A percentile compares a stretch with the other conserved stretches of the same genome.
Conservation (phyloP, 2,888 invertebrate genomes). For the Boloria euphrosyne region DNA sequence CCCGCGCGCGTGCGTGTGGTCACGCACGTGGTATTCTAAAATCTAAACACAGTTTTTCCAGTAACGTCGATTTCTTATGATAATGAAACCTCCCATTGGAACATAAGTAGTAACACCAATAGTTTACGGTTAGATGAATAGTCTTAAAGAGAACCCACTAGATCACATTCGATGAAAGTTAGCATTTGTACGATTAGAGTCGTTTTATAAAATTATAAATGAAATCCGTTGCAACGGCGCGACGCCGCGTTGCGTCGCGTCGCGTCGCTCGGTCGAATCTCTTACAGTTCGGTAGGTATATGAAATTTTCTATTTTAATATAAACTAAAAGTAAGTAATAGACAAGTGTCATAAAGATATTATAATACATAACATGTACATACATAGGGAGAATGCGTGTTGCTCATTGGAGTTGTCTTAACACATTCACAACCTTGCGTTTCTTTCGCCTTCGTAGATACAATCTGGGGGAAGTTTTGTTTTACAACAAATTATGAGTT, state of each 20-base stretch:
- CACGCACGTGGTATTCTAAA: too few relatives aligned
- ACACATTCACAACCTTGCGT: conserved; percentile 19
- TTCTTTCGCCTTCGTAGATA: conserved; percentile 15
- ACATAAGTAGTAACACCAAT: conserved; percentile 73
- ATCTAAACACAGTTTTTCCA: conserved; percentile 51
- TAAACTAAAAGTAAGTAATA: conserved; percentile 70
- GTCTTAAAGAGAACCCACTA: conserved; percentile 66
- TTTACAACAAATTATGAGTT: conserved; percentile 54
- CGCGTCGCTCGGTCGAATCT: conserved; percentile 72
- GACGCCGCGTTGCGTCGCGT: conserved; percentile 22
- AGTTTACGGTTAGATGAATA: conserved; percentile 69
- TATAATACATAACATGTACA: conserved; percentile 47
- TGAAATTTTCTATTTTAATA: conserved; percentile 81
- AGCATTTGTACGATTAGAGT: conserved; percentile 78
- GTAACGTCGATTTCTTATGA: conserved; percentile 58
- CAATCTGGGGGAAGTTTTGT: conserved; percentile 37
- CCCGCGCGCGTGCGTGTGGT: conserved; percentile 38
- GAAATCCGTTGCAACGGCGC: conserved; percentile 42
- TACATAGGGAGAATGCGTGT: conserved; percentile 46
- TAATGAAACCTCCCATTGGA: conserved; percentile 55
- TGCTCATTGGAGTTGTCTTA: conserved; percentile 26
- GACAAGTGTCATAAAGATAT: conserved; percentile 61
- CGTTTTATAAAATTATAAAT: conserved; percentile 67
- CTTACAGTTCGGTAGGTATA: conserved; percentile 73
- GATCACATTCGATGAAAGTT: conserved; percentile 62